A percentile compares a stretch with the other conserved stretches of the same genome.
phyloP scores from a whole-genome alignment of 2,797 vertebrate species.

The Pangasius macronema region DNA sequence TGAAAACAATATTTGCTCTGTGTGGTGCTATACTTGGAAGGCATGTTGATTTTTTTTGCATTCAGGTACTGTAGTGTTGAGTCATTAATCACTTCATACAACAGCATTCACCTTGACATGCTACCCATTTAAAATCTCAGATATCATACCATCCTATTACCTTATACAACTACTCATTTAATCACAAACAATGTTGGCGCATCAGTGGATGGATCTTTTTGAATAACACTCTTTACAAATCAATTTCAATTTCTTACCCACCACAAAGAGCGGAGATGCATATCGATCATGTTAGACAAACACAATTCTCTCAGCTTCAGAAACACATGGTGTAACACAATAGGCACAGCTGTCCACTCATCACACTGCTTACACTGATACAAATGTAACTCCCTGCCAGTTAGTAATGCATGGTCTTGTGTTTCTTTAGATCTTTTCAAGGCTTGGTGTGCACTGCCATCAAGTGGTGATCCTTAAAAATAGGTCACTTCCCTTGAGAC shows the following conservation, averaged over 20 bases:
- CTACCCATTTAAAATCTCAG: conserved; percentile 35
- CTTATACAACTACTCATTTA: conserved; percentile 45
- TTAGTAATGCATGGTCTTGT: conserved; percentile 2
- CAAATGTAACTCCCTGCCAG: conserved; percentile 46
- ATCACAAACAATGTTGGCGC: conserved; percentile 47
- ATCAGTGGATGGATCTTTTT: conserved; percentile 55
- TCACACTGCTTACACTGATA: conserved; percentile 49
- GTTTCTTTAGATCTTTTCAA: background rate
- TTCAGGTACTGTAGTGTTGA: background rate
- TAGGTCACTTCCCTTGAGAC: conserved; percentile 28
- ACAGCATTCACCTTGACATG: conserved; percentile 28
- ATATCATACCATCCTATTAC: conserved; percentile 48
- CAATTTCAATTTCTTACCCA: conserved; percentile 62
- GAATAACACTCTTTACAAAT: conserved; percentile 58
- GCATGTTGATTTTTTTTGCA: conserved; percentile 4
- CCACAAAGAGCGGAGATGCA: conserved; percentile 54
- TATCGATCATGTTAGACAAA: conserved; percentile 60
- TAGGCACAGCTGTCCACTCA: conserved; percentile 52
- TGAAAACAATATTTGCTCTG: conserved; percentile 38
- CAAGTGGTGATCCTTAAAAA: conserved; percentile 44
- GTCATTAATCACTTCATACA: conserved; percentile 39
- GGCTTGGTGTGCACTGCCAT: conserved; percentile 53
- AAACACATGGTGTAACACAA: conserved; percentile 49
- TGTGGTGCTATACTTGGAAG: background rate
- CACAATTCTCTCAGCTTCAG: conserved; percentile 53